Conservation (phyloP, 2,888 invertebrate genomes). For the Papilio demoleus region DNA sequence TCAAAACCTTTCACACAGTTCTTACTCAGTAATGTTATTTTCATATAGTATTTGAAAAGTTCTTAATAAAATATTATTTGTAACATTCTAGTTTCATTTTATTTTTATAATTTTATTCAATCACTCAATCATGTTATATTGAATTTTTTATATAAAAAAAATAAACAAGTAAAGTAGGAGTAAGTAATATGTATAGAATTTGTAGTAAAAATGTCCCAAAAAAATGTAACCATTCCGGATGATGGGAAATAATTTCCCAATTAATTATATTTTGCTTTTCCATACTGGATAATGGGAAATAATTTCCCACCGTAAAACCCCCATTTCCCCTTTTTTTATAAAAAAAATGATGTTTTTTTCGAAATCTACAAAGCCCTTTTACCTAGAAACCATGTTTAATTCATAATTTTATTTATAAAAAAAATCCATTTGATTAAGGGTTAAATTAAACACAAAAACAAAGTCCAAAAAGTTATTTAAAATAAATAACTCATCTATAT, state of each 20-base stretch:
- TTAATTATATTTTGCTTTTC: slow-evolving; percentile 44
- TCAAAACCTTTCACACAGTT: slow-evolving; percentile 45
- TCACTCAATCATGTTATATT: slow-evolving; percentile 42
- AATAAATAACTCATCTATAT: too few species aligned
- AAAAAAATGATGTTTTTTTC: slow-evolving; percentile 45
- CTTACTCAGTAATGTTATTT: slow-evolving; percentile 44
- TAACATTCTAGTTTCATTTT: slow-evolving; percentile 43
- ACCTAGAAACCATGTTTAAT: slow-evolving; percentile 43
- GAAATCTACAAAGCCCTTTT: slow-evolving; percentile 44
- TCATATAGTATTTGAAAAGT: slow-evolving; percentile 43
- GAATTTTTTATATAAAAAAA: slow-evolving; percentile 45
- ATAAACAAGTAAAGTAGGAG: slow-evolving; percentile 47
- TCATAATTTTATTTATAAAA: slow-evolving; percentile 40
- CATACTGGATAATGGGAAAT: slow-evolving; percentile 44
- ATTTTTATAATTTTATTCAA: slow-evolving; percentile 43
- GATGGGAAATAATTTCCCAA: slow-evolving; percentile 45
- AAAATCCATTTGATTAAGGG: slow-evolving; percentile 43
- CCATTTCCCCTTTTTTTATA: slow-evolving; percentile 45
- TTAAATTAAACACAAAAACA: too few species aligned
- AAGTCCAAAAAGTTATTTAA: too few species aligned
- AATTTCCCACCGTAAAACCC: slow-evolving; percentile 46
- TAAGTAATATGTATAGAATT: too few species aligned
- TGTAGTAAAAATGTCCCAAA: slow-evolving; percentile 46
- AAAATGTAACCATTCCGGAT: slow-evolving; percentile 42
- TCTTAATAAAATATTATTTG: slow-evolving; percentile 46